phyloP scores from a whole-genome alignment of 2,113 vertebrate genomes.

The Larimichthys crocea region DNA sequence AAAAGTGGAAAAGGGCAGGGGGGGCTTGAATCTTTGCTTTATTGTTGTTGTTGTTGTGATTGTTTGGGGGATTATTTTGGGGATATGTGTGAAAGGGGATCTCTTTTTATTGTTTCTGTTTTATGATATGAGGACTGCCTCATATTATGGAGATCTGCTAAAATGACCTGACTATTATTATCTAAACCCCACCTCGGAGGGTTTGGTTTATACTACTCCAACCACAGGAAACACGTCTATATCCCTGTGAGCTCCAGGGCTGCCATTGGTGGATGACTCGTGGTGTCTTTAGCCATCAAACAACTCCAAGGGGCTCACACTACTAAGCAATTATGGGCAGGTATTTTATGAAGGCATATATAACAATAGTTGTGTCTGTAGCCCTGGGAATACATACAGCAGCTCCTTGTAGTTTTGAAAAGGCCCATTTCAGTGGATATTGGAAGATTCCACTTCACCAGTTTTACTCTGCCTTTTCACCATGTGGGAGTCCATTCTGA shows the following conservation, averaged over 20 bases:
- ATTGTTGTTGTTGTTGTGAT: constrained; percentile 82
- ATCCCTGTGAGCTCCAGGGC: constrained; percentile 44
- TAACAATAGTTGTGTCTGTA: constrained; percentile 43
- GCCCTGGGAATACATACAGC: constrained; percentile 45
- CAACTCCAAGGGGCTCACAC: constrained; percentile 49
- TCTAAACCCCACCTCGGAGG: constrained; percentile 48
- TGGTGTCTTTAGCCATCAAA: constrained; percentile 52
- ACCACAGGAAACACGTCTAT: constrained; percentile 41
- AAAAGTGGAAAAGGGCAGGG: constrained; percentile 13
- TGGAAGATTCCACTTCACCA: constrained; percentile 53
- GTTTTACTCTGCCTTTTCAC: constrained; percentile 72
- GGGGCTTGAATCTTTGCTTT: constrained; percentile 75
- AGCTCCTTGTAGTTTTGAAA: constrained; percentile 55
- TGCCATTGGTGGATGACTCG: constrained; percentile 43
- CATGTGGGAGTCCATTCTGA: constrained; percentile 68
- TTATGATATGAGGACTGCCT: constrained; percentile 66
- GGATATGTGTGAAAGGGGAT: constrained; percentile 68
- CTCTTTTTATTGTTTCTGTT: constrained; percentile 65
- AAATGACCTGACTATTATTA: constrained; percentile 54
- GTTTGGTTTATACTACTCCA: constrained; percentile 47
- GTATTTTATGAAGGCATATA: constrained; percentile 51
- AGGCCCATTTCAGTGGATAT: constrained; percentile 53
- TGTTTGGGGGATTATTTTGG: constrained; percentile 72
- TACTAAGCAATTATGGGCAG: constrained; percentile 47
- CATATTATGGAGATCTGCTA: constrained; percentile 51